Percentiles rank a stretch among this genome's conserved stretches.
phyloP scores from a whole-genome alignment of 1,140 invertebrate species.

The Drosophila gunungcola region DNA sequence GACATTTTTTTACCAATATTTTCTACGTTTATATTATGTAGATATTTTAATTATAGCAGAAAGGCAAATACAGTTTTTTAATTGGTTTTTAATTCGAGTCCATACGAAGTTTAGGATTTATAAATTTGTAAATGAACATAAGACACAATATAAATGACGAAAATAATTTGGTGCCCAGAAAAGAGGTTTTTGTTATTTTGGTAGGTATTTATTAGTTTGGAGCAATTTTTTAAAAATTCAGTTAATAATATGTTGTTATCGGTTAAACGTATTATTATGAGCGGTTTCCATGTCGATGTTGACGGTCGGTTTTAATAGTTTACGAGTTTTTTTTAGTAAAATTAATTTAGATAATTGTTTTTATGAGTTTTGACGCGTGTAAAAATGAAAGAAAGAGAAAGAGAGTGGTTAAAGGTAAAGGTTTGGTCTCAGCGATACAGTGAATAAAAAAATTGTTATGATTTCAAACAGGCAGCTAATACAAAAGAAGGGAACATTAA shows the following conservation, averaged over 20 bases:
- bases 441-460: too few relatives aligned
- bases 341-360: conserved; percentile 73
- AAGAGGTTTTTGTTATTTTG: conserved; percentile 15
- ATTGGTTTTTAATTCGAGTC: conserved; percentile 56
- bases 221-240: conserved; percentile 23
- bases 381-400: conserved; percentile 52
- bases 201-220: conserved; percentile 8
- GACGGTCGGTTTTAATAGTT: conserved; percentile 59
- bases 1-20: conserved; percentile 71
- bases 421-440: conserved; percentile 4
- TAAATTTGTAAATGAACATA: conserved; percentile 3
- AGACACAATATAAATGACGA: conserved; percentile 36
- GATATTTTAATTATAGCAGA: conserved; percentile 20
- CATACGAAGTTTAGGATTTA: conserved; percentile 33
- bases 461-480: background rate
- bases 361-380: conserved; percentile 70
- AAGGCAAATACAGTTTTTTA: conserved; percentile 52
- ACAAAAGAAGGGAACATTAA: background rate
- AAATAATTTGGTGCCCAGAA: conserved; percentile 4
- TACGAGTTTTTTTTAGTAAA: conserved; percentile 42
- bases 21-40: conserved; percentile 58
- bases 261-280: conserved; percentile 37
- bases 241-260: conserved; percentile 47
- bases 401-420: conserved; percentile 25
- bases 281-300: conserved; percentile 63